These are phyloP conservation scores for Microcebus lehilahytsara DNA, from an alignment of 2,113 vertebrate species.

Conservation along the genomic window DNA sequence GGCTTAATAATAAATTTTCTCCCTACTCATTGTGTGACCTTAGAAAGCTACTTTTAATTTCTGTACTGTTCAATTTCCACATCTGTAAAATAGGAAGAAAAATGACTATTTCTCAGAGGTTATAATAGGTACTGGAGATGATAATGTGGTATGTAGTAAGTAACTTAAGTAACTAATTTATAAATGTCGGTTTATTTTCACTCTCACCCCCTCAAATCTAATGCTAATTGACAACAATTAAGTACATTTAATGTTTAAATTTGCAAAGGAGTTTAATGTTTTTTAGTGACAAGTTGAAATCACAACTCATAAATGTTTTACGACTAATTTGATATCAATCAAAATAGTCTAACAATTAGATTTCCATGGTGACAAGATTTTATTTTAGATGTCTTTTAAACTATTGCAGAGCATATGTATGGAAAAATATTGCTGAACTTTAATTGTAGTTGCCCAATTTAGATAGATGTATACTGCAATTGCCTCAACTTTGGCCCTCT, in stretches of 20 bases:
- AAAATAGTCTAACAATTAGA: conserved; percentile 51
- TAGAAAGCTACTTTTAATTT: background rate
- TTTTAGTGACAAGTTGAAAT: conserved; percentile 22
- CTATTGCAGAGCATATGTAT: background rate
- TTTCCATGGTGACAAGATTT: conserved; percentile 8
- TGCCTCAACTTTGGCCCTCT: background rate
- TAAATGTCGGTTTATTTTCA: conserved; percentile 1
- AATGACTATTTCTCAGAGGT: background rate
- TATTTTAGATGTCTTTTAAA: background rate
- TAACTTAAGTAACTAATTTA: background rate
- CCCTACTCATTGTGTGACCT: background rate
- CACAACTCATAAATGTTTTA: conserved; percentile 34
- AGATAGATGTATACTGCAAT: background rate
- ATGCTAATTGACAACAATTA: conserved; percentile 1
- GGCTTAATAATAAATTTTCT: background rate
- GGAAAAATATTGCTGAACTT: background rate
- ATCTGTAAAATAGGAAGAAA: background rate
- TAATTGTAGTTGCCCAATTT: background rate
- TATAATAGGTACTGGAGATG: background rate
- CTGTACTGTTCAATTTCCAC: background rate
- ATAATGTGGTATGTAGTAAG: background rate
- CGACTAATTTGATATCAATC: background rate
- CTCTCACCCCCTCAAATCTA: background rate
- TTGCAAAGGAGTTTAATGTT: background rate
- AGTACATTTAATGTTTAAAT: background rate